Evolutionary conservation across 53 echinoderm and acorn worm species (phyloP).

Genomic region (Luidia sarsii): DNA sequence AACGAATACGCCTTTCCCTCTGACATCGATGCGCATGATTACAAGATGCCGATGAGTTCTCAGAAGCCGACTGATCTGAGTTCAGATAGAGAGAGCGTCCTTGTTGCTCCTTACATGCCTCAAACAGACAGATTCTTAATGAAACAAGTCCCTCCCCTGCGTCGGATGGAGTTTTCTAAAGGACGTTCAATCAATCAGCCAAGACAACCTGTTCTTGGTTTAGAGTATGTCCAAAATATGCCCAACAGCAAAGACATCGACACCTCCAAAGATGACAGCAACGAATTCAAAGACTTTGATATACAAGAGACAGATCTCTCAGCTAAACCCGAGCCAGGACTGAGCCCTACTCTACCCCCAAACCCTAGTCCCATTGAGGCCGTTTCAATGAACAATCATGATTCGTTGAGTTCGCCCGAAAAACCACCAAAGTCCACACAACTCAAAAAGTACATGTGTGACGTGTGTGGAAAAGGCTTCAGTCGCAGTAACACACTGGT

Average conservation of each 20-base stretch:
- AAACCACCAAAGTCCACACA: constrained; percentile 72
- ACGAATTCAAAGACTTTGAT: neutral
- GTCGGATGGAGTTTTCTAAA: neutral
- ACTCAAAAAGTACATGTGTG: constrained; percentile 92
- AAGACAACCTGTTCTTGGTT: constrained; percentile 79
- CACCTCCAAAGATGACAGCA: neutral
- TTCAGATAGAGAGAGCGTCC: neutral
- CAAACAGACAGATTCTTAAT: neutral
- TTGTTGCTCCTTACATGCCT: neutral
- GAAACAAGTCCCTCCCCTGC: neutral
- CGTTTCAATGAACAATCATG: too few species aligned
- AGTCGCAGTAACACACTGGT: constrained; percentile 98
- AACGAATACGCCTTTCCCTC: neutral
- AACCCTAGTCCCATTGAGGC: too few species aligned
- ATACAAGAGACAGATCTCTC: neutral
- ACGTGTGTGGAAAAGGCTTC: constrained; percentile 95
- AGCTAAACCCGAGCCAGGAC: neutral
- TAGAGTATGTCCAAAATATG: constrained; percentile 84
- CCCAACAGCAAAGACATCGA: constrained; percentile 13
- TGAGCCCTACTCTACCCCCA: neutral
- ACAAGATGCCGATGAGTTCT: neutral
- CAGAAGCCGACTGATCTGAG: constrained; percentile 8
- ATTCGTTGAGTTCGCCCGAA: neutral
- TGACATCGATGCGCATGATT: neutral
- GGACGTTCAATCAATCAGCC: constrained; percentile 32